Conservation (phyloP, 2,888 invertebrate species). For the Heteropelma amictum region DNA sequence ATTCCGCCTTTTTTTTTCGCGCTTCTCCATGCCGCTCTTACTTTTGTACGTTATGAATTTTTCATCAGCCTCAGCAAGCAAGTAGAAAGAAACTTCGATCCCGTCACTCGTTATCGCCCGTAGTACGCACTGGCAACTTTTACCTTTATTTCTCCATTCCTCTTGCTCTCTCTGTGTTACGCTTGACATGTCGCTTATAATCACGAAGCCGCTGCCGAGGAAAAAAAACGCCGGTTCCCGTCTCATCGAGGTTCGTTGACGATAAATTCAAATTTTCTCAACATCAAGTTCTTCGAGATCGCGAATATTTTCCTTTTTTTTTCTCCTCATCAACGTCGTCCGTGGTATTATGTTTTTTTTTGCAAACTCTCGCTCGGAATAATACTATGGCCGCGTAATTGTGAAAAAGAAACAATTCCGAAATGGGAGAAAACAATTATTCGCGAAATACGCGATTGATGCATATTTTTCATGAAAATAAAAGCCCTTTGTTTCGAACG, state of each 20-base stretch:
- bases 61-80: neutral
- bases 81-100: constrained; percentile 3
- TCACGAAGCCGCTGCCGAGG: neutral
- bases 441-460: too few relatives aligned
- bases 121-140: neutral
- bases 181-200: neutral
- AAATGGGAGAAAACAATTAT: too few relatives aligned
- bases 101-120: neutral
- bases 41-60: constrained; percentile 34
- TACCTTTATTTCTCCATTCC: neutral
- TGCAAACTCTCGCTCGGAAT: neutral
- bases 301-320: neutral
- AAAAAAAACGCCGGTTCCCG: constrained; percentile 18
- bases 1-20: constrained; percentile 18
- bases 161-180: neutral
- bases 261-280: constrained; percentile 33
- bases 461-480: too few relatives aligned
- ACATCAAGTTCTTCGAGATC: constrained; percentile 5
- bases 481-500: too few relatives aligned
- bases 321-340: neutral
- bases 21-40: constrained; percentile 3
- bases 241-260: constrained; percentile 40
- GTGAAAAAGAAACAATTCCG: too few relatives aligned
- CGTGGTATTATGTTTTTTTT: neutral
- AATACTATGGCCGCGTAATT: too few relatives aligned